Conservation (phyloP, 2,888 invertebrate genomes). For the Archaeoteleia sp. region DNA sequence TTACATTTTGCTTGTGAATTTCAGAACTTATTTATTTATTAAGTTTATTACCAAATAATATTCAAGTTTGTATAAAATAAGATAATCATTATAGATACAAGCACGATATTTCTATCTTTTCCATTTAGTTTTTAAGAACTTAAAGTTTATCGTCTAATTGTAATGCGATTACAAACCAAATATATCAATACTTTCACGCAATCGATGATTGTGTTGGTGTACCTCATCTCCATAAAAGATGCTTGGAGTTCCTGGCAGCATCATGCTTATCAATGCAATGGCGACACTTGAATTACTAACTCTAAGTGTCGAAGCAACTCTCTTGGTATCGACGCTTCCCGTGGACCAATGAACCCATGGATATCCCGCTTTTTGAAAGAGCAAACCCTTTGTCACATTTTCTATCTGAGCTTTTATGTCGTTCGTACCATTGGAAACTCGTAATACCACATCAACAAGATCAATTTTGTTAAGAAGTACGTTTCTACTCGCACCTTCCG, state of each 20-base stretch:
- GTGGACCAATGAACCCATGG: constrained; percentile 90
- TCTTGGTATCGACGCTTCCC: constrained; percentile 79
- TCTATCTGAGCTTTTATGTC: constrained; percentile 79
- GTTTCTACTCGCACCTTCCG: constrained; percentile 76
- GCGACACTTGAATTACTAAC: constrained; percentile 81
- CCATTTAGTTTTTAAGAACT: no score
- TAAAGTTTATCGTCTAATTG: constrained; percentile 2
- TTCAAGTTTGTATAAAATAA: no score
- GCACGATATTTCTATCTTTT: no score
- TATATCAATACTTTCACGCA: no score
- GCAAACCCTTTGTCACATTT: constrained; percentile 76
- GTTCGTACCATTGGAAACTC: constrained; percentile 78
- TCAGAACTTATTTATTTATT: not conserved
- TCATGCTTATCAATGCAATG: constrained; percentile 83
- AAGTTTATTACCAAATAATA: not conserved
- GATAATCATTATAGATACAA: no score
- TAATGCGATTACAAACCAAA: no score
- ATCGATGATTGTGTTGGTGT: constrained; percentile 63
- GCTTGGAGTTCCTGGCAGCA: constrained; percentile 90
- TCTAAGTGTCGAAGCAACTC: constrained; percentile 77
- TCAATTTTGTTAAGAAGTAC: constrained; percentile 82
- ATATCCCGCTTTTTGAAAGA: constrained; percentile 80
- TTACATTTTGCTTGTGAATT: not conserved
- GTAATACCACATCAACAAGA: constrained; percentile 82
- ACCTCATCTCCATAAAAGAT: constrained; percentile 96